Conservation (phyloP, 53 echinoderm and acorn worm species). For the Crossaster papposus region DNA sequence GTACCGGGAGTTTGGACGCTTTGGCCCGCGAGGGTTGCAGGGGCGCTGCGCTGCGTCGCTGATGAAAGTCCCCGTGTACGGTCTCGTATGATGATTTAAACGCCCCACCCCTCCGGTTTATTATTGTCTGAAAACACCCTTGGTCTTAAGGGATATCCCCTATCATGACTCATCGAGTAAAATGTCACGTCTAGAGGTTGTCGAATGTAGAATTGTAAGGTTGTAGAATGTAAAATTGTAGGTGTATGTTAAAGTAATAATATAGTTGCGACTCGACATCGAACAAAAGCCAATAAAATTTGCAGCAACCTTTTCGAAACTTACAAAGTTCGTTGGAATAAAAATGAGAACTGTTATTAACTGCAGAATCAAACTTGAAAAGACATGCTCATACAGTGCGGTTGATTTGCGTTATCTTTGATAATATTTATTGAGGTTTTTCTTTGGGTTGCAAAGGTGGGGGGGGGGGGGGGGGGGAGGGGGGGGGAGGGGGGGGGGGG, state of each 20-base stretch:
- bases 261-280: background rate
- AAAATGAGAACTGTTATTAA: too few species aligned
- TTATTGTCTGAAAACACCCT: background rate
- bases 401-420: too few species aligned
- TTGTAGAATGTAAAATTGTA: background rate
- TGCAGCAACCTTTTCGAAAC: too few species aligned
- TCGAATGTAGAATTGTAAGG: background rate
- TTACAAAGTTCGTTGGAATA: too few species aligned
- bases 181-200: background rate
- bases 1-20: background rate
- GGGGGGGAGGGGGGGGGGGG: too few species aligned
- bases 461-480: too few species aligned
- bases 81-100: background rate
- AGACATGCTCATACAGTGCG: too few species aligned
- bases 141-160: background rate
- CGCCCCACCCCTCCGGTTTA: background rate
- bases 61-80: background rate
- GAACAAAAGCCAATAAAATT: too few species aligned
- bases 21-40: background rate
- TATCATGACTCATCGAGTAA: background rate
- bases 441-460: too few species aligned
- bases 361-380: too few species aligned
- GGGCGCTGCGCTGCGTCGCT: background rate
- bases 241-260: too few species aligned
- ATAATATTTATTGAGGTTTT: too few species aligned